Conservation (phyloP, 2,113 vertebrate species). For the Ciconia boyciana region DNA sequence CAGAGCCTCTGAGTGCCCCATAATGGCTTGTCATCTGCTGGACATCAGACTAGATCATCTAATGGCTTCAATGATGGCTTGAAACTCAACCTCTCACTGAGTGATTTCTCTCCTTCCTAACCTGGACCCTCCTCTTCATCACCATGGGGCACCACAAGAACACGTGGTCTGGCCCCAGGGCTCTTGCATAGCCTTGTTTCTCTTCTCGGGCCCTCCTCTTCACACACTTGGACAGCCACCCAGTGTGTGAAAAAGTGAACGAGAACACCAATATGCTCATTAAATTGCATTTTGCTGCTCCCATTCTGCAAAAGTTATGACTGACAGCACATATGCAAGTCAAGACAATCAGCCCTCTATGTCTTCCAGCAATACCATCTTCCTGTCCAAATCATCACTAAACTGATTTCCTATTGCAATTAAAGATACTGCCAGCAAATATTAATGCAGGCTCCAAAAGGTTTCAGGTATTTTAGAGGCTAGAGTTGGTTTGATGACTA, state of each 20-base stretch:
- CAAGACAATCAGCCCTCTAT: not conserved
- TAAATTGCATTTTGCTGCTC: not conserved
- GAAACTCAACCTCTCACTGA: not conserved
- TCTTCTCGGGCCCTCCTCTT: not conserved
- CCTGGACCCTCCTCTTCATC: not conserved
- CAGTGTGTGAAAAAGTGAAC: not conserved
- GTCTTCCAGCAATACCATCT: not conserved
- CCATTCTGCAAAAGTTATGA: not conserved
- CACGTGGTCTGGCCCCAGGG: fast-evolving
- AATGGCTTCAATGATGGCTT: not conserved
- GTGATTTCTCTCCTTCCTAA: not conserved
- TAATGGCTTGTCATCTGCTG: not conserved
- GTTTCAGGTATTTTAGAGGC: not conserved
- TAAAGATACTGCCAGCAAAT: not conserved
- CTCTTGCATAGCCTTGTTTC: not conserved
- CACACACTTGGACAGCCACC: not conserved
- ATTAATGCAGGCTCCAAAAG: not conserved
- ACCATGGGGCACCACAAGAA: not conserved
- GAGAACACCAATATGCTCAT: not conserved
- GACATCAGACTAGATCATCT: not conserved
- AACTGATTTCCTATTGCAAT: not conserved
- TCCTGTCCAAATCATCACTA: not conserved
- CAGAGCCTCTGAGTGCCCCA: not conserved
- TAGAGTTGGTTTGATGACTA: not conserved
- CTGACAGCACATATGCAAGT: not conserved